Evolutionary conservation across 2,888 invertebrate genomes (phyloP), one percentile per base, ranked within the genome.

Genomic region (Drosophila aldrichi): DNA sequence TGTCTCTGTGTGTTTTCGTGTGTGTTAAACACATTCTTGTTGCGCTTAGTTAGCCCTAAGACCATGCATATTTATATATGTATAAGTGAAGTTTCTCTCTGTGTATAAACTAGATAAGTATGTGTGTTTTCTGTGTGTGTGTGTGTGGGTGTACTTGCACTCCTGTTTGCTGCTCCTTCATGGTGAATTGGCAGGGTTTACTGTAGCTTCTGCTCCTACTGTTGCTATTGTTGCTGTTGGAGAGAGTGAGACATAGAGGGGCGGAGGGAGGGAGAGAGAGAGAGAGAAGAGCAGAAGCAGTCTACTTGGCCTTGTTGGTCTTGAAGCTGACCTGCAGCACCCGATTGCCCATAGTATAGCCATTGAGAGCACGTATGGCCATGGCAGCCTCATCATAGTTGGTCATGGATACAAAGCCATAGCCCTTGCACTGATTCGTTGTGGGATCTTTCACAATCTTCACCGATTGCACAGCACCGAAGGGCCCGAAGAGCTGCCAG

Each of bases 271-370:
- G 12, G 14, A 20, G 46, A 25, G 20, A 22, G 44, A 1, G 18
- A 25, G 48, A 9, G n/a, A 12, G 22, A 20, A 43, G 14, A 43
- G 43, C 20, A 14, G 29, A 10, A 32, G 32, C 32, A 32, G 10
- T 78, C 92, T 93, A 93, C 92, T 93, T 93, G 94, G 96, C 96
- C 94, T 97, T 97, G 94, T 96, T 97, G 92, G 97, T 98, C 95
- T 98, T 98, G 95, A 98, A 98, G 94, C 98, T 98, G 94, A 99
- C 98, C 95, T 99, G 98, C 92, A 99, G 95, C 88, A 98, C 97
- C 88, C 98, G 96, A 93, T 98, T 98, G 91, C 98, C 98, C 92
- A 99, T 95, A 90, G 98, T 97, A 94, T 98, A 98, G 90, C 98
- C 98, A 93, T 99, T 98, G 91, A 99, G 95, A 73, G 97, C 97